These are phyloP conservation scores for Maniola jurtina DNA, from an alignment of 1,140 invertebrate genomes.

Conservation along the genomic window DNA sequence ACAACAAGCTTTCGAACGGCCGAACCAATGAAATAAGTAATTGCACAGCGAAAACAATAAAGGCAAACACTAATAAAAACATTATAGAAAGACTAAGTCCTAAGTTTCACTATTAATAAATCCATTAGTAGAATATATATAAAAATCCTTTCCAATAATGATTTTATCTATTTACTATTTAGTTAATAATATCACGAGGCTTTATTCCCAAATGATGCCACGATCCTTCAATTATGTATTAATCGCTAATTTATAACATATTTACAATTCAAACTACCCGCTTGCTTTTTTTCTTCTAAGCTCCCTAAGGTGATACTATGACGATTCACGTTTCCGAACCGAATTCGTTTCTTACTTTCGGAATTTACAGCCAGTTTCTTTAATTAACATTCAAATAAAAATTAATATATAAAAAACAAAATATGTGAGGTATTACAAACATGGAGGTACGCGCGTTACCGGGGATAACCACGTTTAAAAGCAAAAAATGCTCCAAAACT, in stretches of 20 bases:
- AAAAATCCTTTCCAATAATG: slow-evolving; percentile 77
- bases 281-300: slow-evolving; percentile 65
- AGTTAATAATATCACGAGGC: slow-evolving; percentile 78
- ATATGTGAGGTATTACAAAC: slow-evolving; percentile 71
- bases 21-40: slow-evolving; percentile 64
- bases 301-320: slow-evolving; percentile 63
- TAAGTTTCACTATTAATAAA: slow-evolving; percentile 76
- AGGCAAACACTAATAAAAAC: slow-evolving; percentile 70
- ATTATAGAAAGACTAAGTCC: slow-evolving; percentile 65
- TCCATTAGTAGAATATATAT: slow-evolving; percentile 77
- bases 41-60: slow-evolving; percentile 76
- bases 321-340: slow-evolving; percentile 48
- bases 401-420: slow-evolving; percentile 69
- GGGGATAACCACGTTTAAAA: slow-evolving; percentile 40
- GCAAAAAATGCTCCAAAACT: slow-evolving; percentile 22
- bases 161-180: slow-evolving; percentile 76
- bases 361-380: slow-evolving; percentile 55
- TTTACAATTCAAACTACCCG: slow-evolving; percentile 76
- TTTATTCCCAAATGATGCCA: slow-evolving; percentile 67
- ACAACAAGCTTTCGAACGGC: slow-evolving; percentile 61
- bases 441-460: slow-evolving; percentile 60
- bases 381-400: slow-evolving; percentile 73
- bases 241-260: slow-evolving; percentile 70
- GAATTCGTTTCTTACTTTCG: slow-evolving; percentile 37
- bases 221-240: slow-evolving; percentile 63